Conservation (phyloP, 1,140 invertebrate genomes). For the Apolygus lucorum region DNA sequence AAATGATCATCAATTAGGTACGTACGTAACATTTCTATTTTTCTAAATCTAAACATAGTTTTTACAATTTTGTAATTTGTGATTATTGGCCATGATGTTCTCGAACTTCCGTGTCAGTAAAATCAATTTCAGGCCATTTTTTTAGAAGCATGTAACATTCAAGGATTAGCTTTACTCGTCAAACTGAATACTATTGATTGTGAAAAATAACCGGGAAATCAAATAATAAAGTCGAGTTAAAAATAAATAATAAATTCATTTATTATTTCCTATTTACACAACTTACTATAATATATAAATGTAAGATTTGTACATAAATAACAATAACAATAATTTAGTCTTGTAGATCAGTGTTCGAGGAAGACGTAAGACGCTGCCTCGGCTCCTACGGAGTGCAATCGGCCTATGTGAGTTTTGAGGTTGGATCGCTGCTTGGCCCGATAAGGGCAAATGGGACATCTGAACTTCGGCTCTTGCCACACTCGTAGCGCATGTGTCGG, state of each 20-base stretch:
- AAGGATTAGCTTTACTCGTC: no score
- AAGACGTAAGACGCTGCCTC: not conserved
- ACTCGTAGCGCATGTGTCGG: constrained; percentile 43
- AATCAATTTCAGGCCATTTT: no score
- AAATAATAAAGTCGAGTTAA: not conserved
- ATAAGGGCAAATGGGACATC: constrained; percentile 35
- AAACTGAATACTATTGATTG: no score
- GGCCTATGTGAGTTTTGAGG: constrained; percentile 17
- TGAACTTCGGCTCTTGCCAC: constrained; percentile 44
- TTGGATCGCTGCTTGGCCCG: constrained; percentile 11
- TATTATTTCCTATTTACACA: not conserved
- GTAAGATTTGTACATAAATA: not conserved
- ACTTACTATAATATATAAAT: not conserved
- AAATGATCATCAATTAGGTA: no score
- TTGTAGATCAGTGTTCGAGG: constrained; percentile 35
- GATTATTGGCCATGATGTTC: no score
- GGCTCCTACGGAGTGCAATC: constrained; percentile 19
- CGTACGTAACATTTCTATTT: no score
- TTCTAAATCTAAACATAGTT: no score
- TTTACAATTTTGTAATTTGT: no score
- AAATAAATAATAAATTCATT: not conserved
- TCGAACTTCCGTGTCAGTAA: no score
- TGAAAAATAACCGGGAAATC: no score
- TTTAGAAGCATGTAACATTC: no score
- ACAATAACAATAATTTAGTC: not conserved